Evolutionary conservation across 2,888 invertebrate genomes (phyloP), one percentile per base, ranked within the genome.

Genomic region (Thecophora atra): DNA sequence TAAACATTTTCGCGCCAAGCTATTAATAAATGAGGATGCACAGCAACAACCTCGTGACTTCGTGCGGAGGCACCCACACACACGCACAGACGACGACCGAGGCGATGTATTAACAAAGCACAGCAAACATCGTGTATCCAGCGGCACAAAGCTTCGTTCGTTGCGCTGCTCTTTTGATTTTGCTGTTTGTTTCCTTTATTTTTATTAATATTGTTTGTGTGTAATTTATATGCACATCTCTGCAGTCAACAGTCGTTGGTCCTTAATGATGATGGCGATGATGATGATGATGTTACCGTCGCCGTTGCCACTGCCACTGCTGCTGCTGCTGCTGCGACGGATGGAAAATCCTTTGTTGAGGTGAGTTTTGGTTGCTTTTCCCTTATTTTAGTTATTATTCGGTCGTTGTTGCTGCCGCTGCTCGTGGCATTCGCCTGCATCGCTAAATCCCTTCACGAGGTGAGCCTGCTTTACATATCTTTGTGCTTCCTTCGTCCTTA

Each of bases 1-100:
- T 64, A 64, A 64, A 64, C 19, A 64, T 64, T 44, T 30, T 26
- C 8, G 47, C 21, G 64, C 64, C 47, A 64, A 64, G 64, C 64
- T 63, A 13, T 63, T 63, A 63, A 42, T 63, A 63, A 37, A 42
- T 63, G 21, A 44, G 42, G 63, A 37, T 28, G 17, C 19, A 54
- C 42, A 19, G 19, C 5, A 37, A 42, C 11, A 63, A 37, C 19
- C n/a, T 42, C 21, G 13, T 28, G 13, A 26, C 21, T 28, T n/a
- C 5, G 60, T 30, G 30, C 17, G 17, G 17, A 30, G 30, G n/a
- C 26, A 26, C 30, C 13, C 28, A 58, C 26, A 60, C 60, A 30
- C 15, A n/a, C 15, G 17, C 47, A 47, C 15, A 47, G 3, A 47
- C 56, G 19, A n/a, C n/a, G n/a, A 37, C 11, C 11, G 7, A 56